phyloP scores from a whole-genome alignment of 2,797 vertebrate species.

The Margarornis squamiger region DNA sequence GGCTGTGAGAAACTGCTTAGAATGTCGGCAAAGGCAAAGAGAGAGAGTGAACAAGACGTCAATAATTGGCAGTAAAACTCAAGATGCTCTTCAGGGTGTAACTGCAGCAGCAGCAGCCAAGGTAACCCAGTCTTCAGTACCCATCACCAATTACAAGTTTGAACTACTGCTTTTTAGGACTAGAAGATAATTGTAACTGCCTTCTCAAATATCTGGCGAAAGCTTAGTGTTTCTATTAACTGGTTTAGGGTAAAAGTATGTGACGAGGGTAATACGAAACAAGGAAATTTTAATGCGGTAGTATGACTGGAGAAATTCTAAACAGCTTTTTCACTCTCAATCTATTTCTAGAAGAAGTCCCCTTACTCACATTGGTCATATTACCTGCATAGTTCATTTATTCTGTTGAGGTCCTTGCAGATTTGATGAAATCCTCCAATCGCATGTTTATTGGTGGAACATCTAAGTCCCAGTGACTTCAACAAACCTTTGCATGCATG shows the following conservation, averaged over 20 bases:
- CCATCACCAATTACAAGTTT: neutral
- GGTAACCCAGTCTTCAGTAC: conserved; percentile 72
- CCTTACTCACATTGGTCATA: neutral
- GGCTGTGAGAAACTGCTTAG: conserved; percentile 93
- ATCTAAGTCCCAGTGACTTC: neutral
- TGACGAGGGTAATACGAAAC: neutral
- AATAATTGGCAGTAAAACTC: conserved; percentile 84
- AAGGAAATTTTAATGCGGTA: neutral
- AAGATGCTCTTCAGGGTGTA: conserved; percentile 82
- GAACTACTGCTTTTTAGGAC: neutral
- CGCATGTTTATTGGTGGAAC: neutral
- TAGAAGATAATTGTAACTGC: neutral
- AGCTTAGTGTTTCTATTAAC: neutral
- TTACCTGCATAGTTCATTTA: neutral
- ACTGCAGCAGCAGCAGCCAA: conserved; percentile 77
- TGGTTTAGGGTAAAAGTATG: neutral
- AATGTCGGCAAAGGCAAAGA: conserved; percentile 91
- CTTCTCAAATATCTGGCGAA: neutral
- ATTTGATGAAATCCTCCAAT: neutral
- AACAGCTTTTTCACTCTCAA: neutral
- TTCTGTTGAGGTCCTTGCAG: neutral
- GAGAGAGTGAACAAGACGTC: conserved; percentile 87
- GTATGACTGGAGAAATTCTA: neutral
- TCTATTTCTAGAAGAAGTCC: neutral
- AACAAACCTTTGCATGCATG: neutral